Conservation (phyloP, 1,140 invertebrate genomes). For the Meloidogyne chitwoodi region DNA sequence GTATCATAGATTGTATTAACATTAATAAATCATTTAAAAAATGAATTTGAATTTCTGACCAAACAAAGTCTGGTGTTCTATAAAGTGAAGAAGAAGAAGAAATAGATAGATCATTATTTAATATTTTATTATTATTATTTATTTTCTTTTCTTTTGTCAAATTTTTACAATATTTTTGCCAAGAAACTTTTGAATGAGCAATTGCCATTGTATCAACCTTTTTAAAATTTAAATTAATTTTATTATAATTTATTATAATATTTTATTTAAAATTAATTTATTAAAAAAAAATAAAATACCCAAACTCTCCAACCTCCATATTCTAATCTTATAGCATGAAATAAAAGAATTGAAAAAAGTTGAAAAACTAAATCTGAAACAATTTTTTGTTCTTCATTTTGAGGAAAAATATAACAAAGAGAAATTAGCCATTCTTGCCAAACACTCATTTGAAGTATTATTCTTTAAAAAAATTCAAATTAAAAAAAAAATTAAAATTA, state of each 20-base stretch:
- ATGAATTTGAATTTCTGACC: slow-evolving; percentile 96
- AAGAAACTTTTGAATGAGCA: slow-evolving; percentile 82
- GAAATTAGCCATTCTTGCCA: slow-evolving; percentile 88
- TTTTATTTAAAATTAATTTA: neutral
- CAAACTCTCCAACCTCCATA: slow-evolving; percentile 99
- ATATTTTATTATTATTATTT: slow-evolving; percentile 8
- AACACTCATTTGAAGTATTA: slow-evolving; percentile 15
- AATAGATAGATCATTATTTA: slow-evolving; percentile 9
- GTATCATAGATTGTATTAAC: slow-evolving; percentile 93
- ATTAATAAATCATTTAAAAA: slow-evolving; percentile 91
- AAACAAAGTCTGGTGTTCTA: slow-evolving; percentile 97
- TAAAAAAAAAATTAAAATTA: neutral
- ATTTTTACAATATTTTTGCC: slow-evolving; percentile 44
- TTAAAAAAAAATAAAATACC: slow-evolving; percentile 64
- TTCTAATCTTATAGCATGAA: slow-evolving; percentile 98
- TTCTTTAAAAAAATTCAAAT: neutral
- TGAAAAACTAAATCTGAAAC: slow-evolving; percentile 97
- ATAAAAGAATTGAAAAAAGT: slow-evolving; percentile 89
- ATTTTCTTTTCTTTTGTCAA: slow-evolving; percentile 14
- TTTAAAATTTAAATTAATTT: neutral
- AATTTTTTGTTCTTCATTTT: slow-evolving; percentile 87
- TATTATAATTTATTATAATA: no score
- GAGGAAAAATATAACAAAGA: slow-evolving; percentile 93
- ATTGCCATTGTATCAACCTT: slow-evolving; percentile 89
- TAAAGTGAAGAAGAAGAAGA: slow-evolving; percentile 76